Base-by-base conservation (phyloP, 2,797 vertebrate genomes). In the Lagocephalus sceleratus region DNA sequence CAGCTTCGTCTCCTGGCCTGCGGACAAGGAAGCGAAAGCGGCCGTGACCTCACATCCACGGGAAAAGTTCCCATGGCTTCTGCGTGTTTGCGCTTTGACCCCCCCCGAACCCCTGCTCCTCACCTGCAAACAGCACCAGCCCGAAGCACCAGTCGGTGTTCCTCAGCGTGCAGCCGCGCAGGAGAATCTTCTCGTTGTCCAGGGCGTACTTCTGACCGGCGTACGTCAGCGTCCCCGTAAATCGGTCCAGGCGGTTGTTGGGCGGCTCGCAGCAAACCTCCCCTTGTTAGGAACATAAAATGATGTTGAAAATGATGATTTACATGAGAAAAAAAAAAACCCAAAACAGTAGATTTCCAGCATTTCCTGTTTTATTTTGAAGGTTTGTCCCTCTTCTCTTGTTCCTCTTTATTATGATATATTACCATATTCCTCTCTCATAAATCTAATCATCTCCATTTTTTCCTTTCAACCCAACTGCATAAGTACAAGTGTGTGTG, bases 81-180 rank as follows among this genome's bases (percentile, higher is more conserved):
- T 35, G 32, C 17, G 5, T 42, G 7, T 25, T 12, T 1, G 4
- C 0, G 40, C 17, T 32, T 19, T 0, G 6, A 25, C 45, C 29
- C 47, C 6, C 19, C 2, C 9, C 14, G 6, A 4, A 7, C 14
- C 3, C 1, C 17, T 39, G 9, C 19, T 5, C 1, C 58, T 2
- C 76, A 97, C 97, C 96, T 47, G 92, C 94, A 43, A 95, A 98
- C 77, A 98, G 86, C 69, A 98, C 95, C 0, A 99, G 85, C 2
- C 97, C 97, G 1, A 91, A 98, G 85, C 95, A 98, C 95, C 96
- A 99, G 0, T 94, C 92, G 0, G 96, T 99, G 88, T 99, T 98
- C 80, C 94, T 91, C 68, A 98, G 90, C 0, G 93, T 91, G 77
- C 96, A 98, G 61, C 97, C 97, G 7, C 95, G 84, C 68, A 99